These are phyloP conservation scores for Scaptomyza caliginosa DNA, from an alignment of 2,888 invertebrate genomes.

Conservation along the genomic window DNA sequence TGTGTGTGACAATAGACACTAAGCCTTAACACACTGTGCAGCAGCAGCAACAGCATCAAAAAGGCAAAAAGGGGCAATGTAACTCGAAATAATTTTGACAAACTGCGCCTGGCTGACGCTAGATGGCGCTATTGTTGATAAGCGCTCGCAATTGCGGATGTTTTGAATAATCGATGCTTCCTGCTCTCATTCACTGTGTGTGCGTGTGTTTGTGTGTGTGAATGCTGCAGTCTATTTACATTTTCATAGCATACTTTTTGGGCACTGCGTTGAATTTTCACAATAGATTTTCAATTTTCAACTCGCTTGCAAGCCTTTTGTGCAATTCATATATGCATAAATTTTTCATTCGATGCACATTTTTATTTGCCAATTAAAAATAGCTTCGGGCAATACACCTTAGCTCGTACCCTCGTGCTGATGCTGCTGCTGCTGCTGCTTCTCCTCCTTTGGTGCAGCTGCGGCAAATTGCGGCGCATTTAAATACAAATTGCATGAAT, in stretches of 20 bases:
- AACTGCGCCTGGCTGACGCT: slow-evolving; percentile 62
- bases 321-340: slow-evolving; percentile 55
- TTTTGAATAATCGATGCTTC: slow-evolving; percentile 79
- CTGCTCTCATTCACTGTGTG: slow-evolving; percentile 40
- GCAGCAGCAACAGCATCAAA: slow-evolving; percentile 3
- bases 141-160: slow-evolving; percentile 73
- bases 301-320: slow-evolving; percentile 21
- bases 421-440: not conserved
- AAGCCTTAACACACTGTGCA: slow-evolving; percentile 66
- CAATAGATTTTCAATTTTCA: slow-evolving; percentile 66
- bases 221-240: slow-evolving; percentile 31
- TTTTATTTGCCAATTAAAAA: slow-evolving; percentile 77
- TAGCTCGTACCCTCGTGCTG: not conserved
- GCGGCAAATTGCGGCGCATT: slow-evolving; percentile 63
- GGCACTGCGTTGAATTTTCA: slow-evolving; percentile 53
- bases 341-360: slow-evolving; percentile 52
- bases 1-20: slow-evolving; percentile 69
- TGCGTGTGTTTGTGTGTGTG: slow-evolving; percentile 14
- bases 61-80: slow-evolving; percentile 8
- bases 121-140: slow-evolving; percentile 75
- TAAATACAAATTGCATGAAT: slow-evolving; percentile 76
- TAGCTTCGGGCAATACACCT: slow-evolving; percentile 47
- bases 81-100: slow-evolving; percentile 65
- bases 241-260: slow-evolving; percentile 43
- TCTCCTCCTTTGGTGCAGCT: slow-evolving; percentile 24